These are phyloP conservation scores for Oryctolagus cuniculus DNA, from an alignment of 2,113 vertebrate species.

Conservation along the genomic window DNA sequence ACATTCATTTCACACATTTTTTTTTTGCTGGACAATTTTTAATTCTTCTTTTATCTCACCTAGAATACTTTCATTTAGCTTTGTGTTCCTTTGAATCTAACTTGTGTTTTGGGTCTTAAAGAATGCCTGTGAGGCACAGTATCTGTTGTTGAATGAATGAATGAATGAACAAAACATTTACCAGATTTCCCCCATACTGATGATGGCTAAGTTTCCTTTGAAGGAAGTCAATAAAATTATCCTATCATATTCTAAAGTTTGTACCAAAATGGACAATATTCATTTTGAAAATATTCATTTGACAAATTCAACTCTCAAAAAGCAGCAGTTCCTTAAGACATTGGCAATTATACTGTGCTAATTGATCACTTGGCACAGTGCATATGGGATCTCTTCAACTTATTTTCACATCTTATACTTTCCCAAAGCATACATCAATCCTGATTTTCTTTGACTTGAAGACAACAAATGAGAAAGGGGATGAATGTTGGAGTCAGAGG, in stretches of 20 bases:
- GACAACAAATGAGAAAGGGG: background rate
- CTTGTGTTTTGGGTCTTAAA: background rate
- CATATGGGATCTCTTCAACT: background rate
- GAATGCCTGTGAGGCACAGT: background rate
- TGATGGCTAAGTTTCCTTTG: background rate
- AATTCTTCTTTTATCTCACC: background rate
- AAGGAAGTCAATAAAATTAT: background rate
- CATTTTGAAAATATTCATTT: background rate
- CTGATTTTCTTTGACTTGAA: background rate
- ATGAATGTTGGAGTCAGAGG: background rate
- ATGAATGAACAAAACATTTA: background rate
- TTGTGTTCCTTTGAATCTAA: background rate
- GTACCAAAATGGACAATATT: background rate
- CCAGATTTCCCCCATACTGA: background rate
- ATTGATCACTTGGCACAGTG: background rate
- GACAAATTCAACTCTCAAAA: background rate
- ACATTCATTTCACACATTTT: background rate
- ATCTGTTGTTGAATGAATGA: conserved; percentile 19
- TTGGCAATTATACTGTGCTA: background rate
- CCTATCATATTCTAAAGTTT: background rate
- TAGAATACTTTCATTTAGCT: background rate
- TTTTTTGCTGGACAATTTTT: background rate
- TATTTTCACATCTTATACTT: background rate
- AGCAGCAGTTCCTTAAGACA: background rate
- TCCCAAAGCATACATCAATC: background rate